Percentiles rank a stretch among this genome's conserved stretches.
These are phyloP conservation scores for Dolichoris vasculosae DNA, from an alignment of 1,140 invertebrate genomes.

Conservation along the genomic window DNA sequence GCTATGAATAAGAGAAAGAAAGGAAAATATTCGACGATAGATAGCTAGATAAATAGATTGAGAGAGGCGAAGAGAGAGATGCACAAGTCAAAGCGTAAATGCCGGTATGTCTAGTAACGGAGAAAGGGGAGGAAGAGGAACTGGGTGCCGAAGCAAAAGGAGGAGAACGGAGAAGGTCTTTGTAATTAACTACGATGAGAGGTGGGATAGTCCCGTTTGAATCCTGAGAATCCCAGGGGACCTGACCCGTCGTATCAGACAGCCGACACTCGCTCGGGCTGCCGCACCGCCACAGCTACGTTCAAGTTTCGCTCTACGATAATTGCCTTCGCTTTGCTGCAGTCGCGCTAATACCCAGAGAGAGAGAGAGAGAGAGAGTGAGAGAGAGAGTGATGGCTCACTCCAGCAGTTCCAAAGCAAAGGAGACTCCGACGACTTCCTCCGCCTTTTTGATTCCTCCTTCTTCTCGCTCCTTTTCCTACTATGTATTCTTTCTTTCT, in stretches of 20 bases:
- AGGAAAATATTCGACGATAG: background rate
- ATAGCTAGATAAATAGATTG: background rate
- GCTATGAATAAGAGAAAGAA: background rate
- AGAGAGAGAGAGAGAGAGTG: constrained; percentile 39
- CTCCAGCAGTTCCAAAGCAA: background rate
- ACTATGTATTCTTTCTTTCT: background rate
- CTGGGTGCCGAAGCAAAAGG: constrained; percentile 41
- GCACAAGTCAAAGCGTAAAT: constrained; percentile 29
- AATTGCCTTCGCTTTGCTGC: constrained; percentile 68
- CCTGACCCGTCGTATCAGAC: constrained; percentile 63
- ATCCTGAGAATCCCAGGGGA: constrained; percentile 69
- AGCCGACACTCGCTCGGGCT: constrained; percentile 55
- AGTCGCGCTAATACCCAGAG: constrained; percentile 51
- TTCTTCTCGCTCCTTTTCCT: background rate
- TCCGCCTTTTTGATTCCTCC: background rate
- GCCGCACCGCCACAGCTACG: constrained; percentile 56
- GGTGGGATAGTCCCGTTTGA: constrained; percentile 66
- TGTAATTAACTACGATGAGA: constrained; percentile 69
- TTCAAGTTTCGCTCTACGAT: constrained; percentile 71
- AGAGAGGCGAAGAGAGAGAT: background rate
- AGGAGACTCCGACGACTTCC: background rate
- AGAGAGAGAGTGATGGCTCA: background rate
- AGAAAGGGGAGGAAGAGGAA: constrained; percentile 47
- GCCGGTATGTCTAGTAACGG: background rate
- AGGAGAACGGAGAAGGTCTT: constrained; percentile 59